Base-by-base conservation (phyloP, 30 jellyfish, hydroid and myxozoan species). In the Nemopilema nomurai region DNA sequence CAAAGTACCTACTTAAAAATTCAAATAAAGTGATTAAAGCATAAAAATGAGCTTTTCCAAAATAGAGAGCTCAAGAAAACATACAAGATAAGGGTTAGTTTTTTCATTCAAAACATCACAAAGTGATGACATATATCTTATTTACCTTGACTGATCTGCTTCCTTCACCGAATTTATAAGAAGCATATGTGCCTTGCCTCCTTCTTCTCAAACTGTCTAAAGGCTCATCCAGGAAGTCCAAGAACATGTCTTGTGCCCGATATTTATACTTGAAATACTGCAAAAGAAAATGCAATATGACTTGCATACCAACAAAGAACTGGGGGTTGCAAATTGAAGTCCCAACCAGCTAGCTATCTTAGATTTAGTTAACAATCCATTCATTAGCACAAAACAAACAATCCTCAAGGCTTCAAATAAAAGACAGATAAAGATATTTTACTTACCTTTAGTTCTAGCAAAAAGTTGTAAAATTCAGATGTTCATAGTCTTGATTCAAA, bases 201-300 rank as follows among this genome's bases (percentile, higher is more conserved):
- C 50, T 69, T 31, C 98, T 64, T 51, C 96, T 80, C 24, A 62
- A 67, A 69, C 98, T 92, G 74, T 92, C 92, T 28, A 88, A 31
- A 33, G 98, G 98, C 73, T 83, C 98, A 57, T 92, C 97, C 74
- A 92, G 51, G 51, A 92, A 92, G 74, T 92, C 98, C 53, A 92
- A 84, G 67, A 92, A 92, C 50, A 92, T 82, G 53, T 87, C 90
- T 51, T 92, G 97, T 0, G 94, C 92, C 52, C 90, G 81, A 13
- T 74, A 51, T 67, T 96, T 86, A 51, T 87, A 87, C 73, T 82
- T 87, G 89, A 87, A 92, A 41, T 66, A 33, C 98, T 92, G 74
- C n/a, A n/a, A n/a, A n/a, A n/a, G n/a, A n/a, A n/a, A n/a, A n/a
- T n/a, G n/a, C n/a, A n/a, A n/a, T n/a, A n/a, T n/a, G n/a, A n/a